Evolutionary conservation across 1,140 invertebrate species (phyloP), one percentile per base, ranked within the genome.

Genomic region (Hylaeus volcanicus): DNA sequence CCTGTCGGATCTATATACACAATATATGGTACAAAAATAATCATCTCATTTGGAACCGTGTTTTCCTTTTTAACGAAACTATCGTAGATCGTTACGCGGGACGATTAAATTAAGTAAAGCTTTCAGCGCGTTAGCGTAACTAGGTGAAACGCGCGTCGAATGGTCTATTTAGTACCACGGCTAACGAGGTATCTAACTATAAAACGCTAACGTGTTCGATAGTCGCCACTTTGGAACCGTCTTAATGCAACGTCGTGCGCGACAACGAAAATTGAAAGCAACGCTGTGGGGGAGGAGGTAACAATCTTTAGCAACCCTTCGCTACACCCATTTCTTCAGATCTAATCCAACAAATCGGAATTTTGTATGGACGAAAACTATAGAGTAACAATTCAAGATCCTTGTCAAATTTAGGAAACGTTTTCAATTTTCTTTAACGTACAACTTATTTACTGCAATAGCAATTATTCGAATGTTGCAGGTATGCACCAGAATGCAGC

Each of bases 151-250:
- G 48, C 37, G 11, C 37, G 37, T 63, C 26, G 60, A 41, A 63
- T 60, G 6, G 58, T 64, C 45, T 74, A 74, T 14, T 74, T 79
- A 55, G 3, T 73, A 66, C 41, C 26, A 6, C 61, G 26, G 51
- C 61, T 79, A 74, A 79, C 61, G 37, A 79, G 51, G 53, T 79
- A 45, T 9, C 77, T 74, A 79, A 73, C 58, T 70, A 77, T 77
- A 77, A 81, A 63, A 64, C 51, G 9, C 68, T 81, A 81, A 77
- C 39, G 41, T 77, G 66, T 55, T 70, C 48, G 37, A 26, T 26
- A 26, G 26, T 12, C 26, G 5, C n/a, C 37, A 55, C 39, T 8
- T 39, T 5, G 8, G 12, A 12, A 79, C 12, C 45, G n/a, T 72
- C 55, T 55, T 79, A 74, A 39, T 15, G n/a, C 9, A 8, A 55